These are phyloP conservation scores for Galeopsomyia nigrocyanea DNA, from an alignment of 2,888 invertebrate species.

Conservation along the genomic window DNA sequence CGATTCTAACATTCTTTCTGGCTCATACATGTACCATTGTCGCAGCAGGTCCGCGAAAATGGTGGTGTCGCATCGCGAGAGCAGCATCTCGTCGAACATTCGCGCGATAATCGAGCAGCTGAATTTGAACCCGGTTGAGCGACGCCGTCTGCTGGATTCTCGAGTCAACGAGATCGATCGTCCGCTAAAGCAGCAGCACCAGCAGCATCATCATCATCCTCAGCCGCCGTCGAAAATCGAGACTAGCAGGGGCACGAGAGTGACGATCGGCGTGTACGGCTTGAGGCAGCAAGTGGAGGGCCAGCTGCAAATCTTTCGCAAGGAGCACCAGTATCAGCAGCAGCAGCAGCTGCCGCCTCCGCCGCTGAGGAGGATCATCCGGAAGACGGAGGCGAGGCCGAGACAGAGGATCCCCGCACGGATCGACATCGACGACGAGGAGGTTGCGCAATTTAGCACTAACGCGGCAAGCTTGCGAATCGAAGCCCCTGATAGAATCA, in stretches of 20 bases:
- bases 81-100: slow-evolving; percentile 64
- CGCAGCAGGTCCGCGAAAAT: slow-evolving; percentile 49
- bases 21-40: no score
- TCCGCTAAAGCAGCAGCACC: slow-evolving; percentile 48
- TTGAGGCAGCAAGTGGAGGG: slow-evolving; percentile 41
- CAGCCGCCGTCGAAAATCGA: slow-evolving; percentile 25
- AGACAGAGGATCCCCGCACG: slow-evolving; percentile 55
- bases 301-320: slow-evolving; percentile 21
- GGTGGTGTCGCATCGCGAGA: slow-evolving; percentile 65
- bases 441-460: not conserved
- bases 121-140: slow-evolving; percentile 64
- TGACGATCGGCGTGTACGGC: slow-evolving; percentile 66
- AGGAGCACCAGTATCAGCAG: not conserved
- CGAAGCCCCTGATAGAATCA: no score
- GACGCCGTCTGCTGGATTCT: slow-evolving; percentile 58
- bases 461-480: no score
- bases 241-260: slow-evolving; percentile 50
- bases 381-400: slow-evolving; percentile 49
- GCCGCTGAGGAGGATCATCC: slow-evolving; percentile 37
- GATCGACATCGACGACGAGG: slow-evolving; percentile 39
- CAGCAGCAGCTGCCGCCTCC: slow-evolving; percentile 34
- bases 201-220: slow-evolving; percentile 20
- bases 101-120: slow-evolving; percentile 66
- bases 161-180: slow-evolving; percentile 53
- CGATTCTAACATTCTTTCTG: no score